phyloP scores from a whole-genome alignment of 2,888 invertebrate genomes.

The Synergus umbraculus region DNA sequence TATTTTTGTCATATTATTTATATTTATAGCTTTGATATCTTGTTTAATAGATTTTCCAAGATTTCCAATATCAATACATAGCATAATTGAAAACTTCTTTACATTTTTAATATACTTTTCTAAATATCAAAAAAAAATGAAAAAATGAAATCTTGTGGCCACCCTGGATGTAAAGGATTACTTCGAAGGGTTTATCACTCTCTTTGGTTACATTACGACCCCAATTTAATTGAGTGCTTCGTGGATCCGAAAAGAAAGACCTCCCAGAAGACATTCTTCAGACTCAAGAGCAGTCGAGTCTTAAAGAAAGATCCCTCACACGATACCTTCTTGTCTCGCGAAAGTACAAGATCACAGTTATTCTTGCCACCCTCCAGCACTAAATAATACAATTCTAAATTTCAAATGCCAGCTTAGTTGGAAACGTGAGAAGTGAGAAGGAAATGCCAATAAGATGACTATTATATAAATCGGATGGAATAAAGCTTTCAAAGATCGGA shows the following conservation, averaged over 20 bases:
- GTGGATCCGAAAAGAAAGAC: constrained; percentile 29
- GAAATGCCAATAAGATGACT: constrained; percentile 8
- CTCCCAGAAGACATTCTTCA: constrained; percentile 35
- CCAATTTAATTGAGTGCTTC: constrained; percentile 19
- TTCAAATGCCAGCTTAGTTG: background rate
- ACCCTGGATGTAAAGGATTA: background rate
- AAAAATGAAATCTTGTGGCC: too few species aligned
- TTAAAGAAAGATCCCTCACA: constrained; percentile 15
- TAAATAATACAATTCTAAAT: background rate
- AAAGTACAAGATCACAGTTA: constrained; percentile 20
- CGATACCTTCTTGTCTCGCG: constrained; percentile 32
- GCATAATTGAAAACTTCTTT: too few species aligned
- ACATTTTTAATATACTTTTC: too few species aligned
- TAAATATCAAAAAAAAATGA: too few species aligned
- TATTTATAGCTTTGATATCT: too few species aligned
- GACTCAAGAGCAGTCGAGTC: constrained; percentile 29
- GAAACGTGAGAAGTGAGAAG: background rate
- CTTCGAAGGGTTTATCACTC: background rate
- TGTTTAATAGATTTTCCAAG: too few species aligned
- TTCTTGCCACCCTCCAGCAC: constrained; percentile 12
- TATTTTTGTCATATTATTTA: too few species aligned
- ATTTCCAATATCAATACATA: too few species aligned
- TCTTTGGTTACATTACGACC: constrained; percentile 9
- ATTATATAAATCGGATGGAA: background rate
- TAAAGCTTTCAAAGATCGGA: constrained; percentile 21